phyloP scores from a whole-genome alignment of 2,888 invertebrate species.

The Eubasilissa splendida region DNA sequence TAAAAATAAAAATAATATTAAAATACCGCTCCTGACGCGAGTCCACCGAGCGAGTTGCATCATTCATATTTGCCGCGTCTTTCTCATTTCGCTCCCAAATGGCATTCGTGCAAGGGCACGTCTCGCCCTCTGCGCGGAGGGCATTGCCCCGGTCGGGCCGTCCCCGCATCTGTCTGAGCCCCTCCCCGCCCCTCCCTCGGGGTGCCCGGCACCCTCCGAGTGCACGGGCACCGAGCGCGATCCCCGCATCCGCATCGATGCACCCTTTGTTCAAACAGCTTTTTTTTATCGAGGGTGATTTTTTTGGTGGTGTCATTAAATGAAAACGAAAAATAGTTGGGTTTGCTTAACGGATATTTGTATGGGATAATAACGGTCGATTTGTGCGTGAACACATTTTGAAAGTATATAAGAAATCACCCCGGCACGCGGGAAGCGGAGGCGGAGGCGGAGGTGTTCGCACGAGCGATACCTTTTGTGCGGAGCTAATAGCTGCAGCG shows the following conservation, averaged over 20 bases:
- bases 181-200: conserved; percentile 13
- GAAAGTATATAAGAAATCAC: neutral
- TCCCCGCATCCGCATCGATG: conserved; percentile 27
- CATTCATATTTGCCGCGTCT: too few relatives aligned
- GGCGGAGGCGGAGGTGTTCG: too few relatives aligned
- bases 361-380: neutral
- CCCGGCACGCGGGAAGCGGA: too few relatives aligned
- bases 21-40: too few relatives aligned
- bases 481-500: neutral
- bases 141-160: conserved; percentile 42
- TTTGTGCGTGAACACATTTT: neutral
- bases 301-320: conserved; percentile 15
- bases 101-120: conserved; percentile 60
- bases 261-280: conserved; percentile 36
- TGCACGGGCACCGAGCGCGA: conserved; percentile 18
- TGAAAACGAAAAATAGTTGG: conserved; percentile 1
- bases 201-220: conserved; percentile 7
- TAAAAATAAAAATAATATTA: too few relatives aligned
- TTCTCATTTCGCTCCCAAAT: too few relatives aligned
- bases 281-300: conserved; percentile 21
- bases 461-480: too few relatives aligned
- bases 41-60: too few relatives aligned
- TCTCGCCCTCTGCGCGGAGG: conserved; percentile 58
- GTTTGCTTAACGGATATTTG: conserved; percentile 19
- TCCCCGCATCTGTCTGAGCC: conserved; percentile 49